Percentiles rank a stretch among this genome's conserved stretches.
Evolutionary conservation across 2,888 invertebrate species (phyloP).

Genomic region (Masnerella sp.): DNA sequence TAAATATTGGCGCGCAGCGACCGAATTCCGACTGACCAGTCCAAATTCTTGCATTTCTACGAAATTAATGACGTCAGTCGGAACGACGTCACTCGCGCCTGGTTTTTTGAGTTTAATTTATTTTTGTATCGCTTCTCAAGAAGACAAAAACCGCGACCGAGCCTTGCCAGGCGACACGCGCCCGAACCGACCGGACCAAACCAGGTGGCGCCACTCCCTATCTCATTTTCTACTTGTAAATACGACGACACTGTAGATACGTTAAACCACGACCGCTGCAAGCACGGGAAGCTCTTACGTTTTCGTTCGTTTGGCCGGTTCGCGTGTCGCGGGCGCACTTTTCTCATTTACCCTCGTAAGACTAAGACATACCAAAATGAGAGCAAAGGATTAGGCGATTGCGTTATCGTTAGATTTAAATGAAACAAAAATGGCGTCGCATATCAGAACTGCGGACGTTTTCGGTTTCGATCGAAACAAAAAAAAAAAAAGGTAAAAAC

Average conservation of each 20-base stretch:
- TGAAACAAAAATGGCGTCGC: slow-evolving; percentile 21
- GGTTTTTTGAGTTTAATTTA: neutral
- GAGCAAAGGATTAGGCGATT: too few species aligned
- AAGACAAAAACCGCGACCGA: slow-evolving; percentile 23
- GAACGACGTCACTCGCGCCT: too few species aligned
- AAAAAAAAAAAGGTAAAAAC: neutral
- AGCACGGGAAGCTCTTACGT: slow-evolving; percentile 44
- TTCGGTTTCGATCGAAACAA: too few species aligned
- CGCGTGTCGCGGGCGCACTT: slow-evolving; percentile 2
- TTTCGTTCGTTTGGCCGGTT: slow-evolving; percentile 44
- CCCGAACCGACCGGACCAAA: slow-evolving; percentile 45
- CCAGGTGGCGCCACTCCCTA: slow-evolving; percentile 29
- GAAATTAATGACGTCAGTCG: too few species aligned
- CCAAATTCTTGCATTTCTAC: too few species aligned
- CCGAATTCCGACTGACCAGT: too few species aligned
- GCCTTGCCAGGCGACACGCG: neutral
- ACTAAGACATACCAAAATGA: slow-evolving; percentile 71
- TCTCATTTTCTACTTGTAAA: slow-evolving; percentile 56
- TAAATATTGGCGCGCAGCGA: too few species aligned
- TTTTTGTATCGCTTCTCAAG: slow-evolving; percentile 10
- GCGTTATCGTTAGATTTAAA: too few species aligned
- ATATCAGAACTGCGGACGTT: too few species aligned
- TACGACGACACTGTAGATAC: slow-evolving; percentile 49
- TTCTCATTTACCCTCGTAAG: slow-evolving; percentile 37
- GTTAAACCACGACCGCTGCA: slow-evolving; percentile 43